A percentile compares a stretch with the other conserved stretches of the same genome.
Evolutionary conservation across 2,113 vertebrate species (phyloP).

Genomic region (Megaceryle maxima): DNA sequence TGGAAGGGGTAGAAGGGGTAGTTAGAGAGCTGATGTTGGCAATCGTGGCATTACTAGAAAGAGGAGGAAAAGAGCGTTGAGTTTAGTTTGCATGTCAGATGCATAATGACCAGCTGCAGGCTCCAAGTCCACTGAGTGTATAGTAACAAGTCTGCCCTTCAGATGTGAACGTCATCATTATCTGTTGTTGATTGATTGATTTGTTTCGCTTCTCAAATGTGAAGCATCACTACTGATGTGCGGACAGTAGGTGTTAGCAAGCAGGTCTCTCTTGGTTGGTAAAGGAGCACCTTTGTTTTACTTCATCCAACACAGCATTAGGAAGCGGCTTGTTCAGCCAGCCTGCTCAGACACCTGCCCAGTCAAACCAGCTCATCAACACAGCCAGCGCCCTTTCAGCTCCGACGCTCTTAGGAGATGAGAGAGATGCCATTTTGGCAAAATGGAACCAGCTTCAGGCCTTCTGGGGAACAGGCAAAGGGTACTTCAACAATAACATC

Average conservation of each 20-base stretch:
- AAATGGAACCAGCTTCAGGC: slow-evolving; percentile 99
- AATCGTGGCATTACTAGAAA: neutral
- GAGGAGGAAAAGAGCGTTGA: neutral
- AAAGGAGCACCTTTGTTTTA: neutral
- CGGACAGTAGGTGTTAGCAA: neutral
- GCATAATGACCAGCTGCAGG: neutral
- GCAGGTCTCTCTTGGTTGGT: neutral
- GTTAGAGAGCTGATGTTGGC: neutral
- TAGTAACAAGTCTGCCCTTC: neutral
- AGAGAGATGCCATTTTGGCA: slow-evolving; percentile 94
- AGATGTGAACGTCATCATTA: no score
- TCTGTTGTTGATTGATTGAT: neutral
- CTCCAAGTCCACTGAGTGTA: neutral
- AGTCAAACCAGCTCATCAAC: slow-evolving; percentile 93
- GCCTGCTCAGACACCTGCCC: slow-evolving; percentile 81
- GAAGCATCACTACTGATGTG: accelerated
- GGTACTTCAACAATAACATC: slow-evolving; percentile 91
- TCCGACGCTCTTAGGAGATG: slow-evolving; percentile 90
- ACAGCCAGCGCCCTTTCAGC: slow-evolving; percentile 94
- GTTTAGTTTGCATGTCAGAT: neutral
- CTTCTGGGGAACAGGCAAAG: slow-evolving; percentile 97
- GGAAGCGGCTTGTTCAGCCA: slow-evolving; percentile 89
- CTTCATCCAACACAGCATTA: slow-evolving; percentile 46
- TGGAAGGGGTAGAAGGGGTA: neutral
- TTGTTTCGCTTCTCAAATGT: neutral